A percentile compares a stretch with the other conserved stretches of the same genome.
These are phyloP conservation scores for Orchesella cincta DNA, from an alignment of 1,140 invertebrate genomes.

Conservation along the genomic window DNA sequence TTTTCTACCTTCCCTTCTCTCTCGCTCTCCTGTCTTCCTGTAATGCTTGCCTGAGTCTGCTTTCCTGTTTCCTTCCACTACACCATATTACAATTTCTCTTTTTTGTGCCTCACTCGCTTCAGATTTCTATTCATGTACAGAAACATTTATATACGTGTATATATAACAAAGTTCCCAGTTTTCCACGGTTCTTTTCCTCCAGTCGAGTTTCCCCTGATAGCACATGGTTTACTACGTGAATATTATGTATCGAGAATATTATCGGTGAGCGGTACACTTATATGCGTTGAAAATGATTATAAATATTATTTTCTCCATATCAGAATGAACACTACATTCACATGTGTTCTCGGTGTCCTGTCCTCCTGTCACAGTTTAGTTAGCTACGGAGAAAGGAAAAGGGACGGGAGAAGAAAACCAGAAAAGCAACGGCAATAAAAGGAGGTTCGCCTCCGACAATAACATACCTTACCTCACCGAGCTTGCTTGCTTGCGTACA, in stretches of 20 bases:
- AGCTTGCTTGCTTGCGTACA: too few relatives aligned
- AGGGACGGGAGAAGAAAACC: not conserved
- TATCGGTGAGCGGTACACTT: too few relatives aligned
- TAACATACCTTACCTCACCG: too few relatives aligned
- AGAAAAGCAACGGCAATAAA: constrained; percentile 30
- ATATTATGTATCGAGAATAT: too few relatives aligned
- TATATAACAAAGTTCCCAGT: too few relatives aligned
- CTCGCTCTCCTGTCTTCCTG: constrained; percentile 35
- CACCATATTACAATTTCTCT: not conserved
- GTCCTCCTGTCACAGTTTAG: constrained; percentile 19
- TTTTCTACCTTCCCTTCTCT: constrained; percentile 33
- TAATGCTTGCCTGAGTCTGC: constrained; percentile 17
- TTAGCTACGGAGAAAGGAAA: not conserved
- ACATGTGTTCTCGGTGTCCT: constrained; percentile 15
- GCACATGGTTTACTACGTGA: too few relatives aligned
- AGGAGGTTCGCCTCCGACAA: constrained; percentile 14
- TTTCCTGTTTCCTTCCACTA: constrained; percentile 17
- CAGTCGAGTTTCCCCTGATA: too few relatives aligned
- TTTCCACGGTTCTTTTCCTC: too few relatives aligned
- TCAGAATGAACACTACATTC: not conserved
- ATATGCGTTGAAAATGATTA: not conserved
- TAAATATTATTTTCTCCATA: constrained; percentile 17
- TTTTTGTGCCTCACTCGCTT: not conserved
- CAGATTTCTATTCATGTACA: not conserved
- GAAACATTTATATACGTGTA: too few relatives aligned